Conservation (phyloP, 2,113 vertebrate genomes). For the Pedionomus torquatus region DNA sequence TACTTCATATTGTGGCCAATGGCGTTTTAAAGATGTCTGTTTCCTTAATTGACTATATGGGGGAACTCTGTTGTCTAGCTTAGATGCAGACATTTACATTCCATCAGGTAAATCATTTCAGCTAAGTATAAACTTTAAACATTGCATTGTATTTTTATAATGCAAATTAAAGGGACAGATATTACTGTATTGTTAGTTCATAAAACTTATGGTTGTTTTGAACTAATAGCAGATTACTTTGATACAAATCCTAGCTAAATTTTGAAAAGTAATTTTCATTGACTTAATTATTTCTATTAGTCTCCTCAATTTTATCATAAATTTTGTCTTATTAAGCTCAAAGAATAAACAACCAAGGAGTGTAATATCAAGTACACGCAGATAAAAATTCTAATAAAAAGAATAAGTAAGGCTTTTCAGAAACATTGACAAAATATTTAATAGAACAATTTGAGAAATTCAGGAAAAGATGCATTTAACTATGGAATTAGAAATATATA, state of each 20-base stretch:
- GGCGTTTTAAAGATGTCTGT: not conserved
- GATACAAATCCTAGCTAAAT: not conserved
- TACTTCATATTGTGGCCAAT: not conserved
- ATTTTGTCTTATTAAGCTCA: not conserved
- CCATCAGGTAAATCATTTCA: no score
- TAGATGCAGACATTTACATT: not conserved
- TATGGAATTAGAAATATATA: not conserved
- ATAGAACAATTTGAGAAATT: not conserved
- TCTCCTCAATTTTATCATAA: not conserved
- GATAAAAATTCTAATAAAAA: not conserved
- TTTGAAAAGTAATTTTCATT: not conserved
- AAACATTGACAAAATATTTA: not conserved
- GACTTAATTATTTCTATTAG: not conserved
- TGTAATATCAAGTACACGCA: not conserved
- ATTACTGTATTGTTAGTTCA: not conserved
- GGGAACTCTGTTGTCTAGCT: not conserved
- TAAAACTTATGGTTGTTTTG: not conserved
- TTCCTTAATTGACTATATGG: not conserved
- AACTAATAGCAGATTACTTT: not conserved
- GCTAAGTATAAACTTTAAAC: not conserved
- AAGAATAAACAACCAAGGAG: not conserved
- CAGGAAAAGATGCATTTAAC: not conserved
- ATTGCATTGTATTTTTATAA: not conserved
- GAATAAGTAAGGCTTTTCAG: not conserved
- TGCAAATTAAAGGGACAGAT: not conserved